Conservation (phyloP, 2,888 invertebrate species). For the Drosophila neutralis region DNA sequence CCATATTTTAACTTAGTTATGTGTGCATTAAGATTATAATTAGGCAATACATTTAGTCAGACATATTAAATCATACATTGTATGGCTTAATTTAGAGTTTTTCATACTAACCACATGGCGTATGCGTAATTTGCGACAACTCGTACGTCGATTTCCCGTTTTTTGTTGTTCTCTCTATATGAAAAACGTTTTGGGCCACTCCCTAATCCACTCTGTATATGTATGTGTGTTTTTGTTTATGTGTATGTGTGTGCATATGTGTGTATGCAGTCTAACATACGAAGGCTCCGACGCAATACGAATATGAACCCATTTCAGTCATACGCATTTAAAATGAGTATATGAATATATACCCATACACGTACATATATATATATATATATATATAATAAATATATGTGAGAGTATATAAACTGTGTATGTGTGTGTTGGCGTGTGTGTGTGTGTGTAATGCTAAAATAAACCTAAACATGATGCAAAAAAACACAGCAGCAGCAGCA, state of each 20-base stretch:
- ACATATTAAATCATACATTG: background rate
- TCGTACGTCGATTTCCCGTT: conserved; percentile 35
- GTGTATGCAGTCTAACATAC: conserved; percentile 42
- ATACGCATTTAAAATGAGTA: conserved; percentile 62
- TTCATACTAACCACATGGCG: conserved; percentile 36
- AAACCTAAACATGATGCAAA: conserved; percentile 77
- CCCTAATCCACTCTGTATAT: conserved; percentile 48
- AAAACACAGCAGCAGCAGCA: conserved; percentile 60
- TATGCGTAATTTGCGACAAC: conserved; percentile 56
- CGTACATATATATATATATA: background rate
- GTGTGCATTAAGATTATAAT: background rate
- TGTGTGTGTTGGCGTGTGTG: conserved; percentile 17
- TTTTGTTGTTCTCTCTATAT: conserved; percentile 6
- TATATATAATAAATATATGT: conserved; percentile 7
- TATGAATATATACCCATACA: conserved; percentile 25
- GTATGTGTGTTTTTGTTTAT: conserved; percentile 9
- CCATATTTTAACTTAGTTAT: background rate
- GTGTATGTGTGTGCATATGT: conserved; percentile 7
- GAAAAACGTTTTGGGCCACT: conserved; percentile 45
- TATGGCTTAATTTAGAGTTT: background rate
- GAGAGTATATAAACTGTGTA: conserved; percentile 32
- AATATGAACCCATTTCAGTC: conserved; percentile 69
- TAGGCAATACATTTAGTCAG: background rate
- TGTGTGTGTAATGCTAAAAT: conserved; percentile 67
- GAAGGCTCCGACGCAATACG: conserved; percentile 33